phyloP scores from a whole-genome alignment of 2,797 vertebrate species.

The Steatocranus sp. region DNA sequence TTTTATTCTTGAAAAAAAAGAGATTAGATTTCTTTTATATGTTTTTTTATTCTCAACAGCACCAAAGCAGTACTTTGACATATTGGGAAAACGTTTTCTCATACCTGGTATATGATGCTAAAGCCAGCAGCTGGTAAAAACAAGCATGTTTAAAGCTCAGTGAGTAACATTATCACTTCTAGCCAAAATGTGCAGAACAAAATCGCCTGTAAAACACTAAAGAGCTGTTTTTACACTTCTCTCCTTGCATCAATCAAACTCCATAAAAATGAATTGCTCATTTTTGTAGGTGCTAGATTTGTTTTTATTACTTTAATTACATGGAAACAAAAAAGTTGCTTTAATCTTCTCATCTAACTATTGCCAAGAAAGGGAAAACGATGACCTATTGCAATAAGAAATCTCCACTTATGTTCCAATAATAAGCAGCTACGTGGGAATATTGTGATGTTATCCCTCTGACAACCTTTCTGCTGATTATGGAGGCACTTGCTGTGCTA shows the following conservation, averaged over 20 bases:
- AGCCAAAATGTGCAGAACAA: not conserved
- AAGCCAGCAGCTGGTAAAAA: not conserved
- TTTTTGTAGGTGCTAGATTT: not conserved
- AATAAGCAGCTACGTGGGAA: not conserved
- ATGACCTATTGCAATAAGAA: not conserved
- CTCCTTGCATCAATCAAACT: not conserved
- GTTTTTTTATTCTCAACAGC: not conserved
- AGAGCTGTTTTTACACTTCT: not conserved
- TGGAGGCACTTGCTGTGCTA: not conserved
- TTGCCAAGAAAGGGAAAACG: not conserved
- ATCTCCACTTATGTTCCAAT: not conserved
- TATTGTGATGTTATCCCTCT: not conserved
- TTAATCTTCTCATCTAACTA: not conserved
- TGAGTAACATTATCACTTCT: not conserved
- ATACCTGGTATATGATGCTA: not conserved
- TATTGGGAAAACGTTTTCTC: not conserved
- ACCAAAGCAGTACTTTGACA: not conserved
- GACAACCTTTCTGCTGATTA: conserved; percentile 8
- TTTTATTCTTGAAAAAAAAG: conserved; percentile 4
- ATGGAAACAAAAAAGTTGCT: not conserved
- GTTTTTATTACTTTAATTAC: not conserved
- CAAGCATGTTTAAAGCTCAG: not conserved
- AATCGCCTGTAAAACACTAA: not conserved
- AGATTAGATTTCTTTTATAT: not conserved
- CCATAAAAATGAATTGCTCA: not conserved